These are phyloP conservation scores for Ips typographus DNA, from an alignment of 1,140 invertebrate genomes.

Conservation along the genomic window DNA sequence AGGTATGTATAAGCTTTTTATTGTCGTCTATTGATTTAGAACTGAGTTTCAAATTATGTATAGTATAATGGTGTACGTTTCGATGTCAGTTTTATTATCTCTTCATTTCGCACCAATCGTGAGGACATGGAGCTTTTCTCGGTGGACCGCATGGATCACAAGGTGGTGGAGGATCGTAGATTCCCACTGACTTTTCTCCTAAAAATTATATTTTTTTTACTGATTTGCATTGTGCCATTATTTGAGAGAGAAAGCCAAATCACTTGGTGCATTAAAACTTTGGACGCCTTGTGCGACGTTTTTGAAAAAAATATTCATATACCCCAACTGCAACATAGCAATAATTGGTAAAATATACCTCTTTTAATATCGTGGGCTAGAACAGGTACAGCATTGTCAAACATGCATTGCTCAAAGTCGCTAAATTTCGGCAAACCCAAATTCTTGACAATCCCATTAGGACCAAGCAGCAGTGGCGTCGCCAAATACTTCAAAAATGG, in stretches of 20 bases:
- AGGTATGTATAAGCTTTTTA: too few species aligned
- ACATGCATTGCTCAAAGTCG: constrained; percentile 58
- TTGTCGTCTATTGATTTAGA: too few species aligned
- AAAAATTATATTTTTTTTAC: constrained; percentile 4
- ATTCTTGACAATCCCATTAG: constrained; percentile 56
- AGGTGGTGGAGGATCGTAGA: constrained; percentile 32
- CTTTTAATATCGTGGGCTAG: constrained; percentile 57
- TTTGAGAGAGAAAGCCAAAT: background rate
- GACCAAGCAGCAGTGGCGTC: constrained; percentile 52
- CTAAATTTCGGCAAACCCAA: constrained; percentile 58
- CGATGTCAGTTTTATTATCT: background rate
- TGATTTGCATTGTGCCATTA: too few species aligned
- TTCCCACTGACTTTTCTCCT: constrained; percentile 37
- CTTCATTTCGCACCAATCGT: constrained; percentile 29
- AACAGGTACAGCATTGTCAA: constrained; percentile 54
- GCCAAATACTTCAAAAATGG: constrained; percentile 54
- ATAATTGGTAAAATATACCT: constrained; percentile 51
- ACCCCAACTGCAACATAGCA: constrained; percentile 33
- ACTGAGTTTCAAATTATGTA: too few species aligned
- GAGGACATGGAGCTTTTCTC: constrained; percentile 20
- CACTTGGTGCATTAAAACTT: background rate
- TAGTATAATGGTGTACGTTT: too few species aligned
- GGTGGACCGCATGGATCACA: constrained; percentile 40
- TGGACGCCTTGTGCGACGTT: background rate
- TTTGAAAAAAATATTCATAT: background rate